phyloP scores from a whole-genome alignment of 2,113 vertebrate species.

The Eleginops maclovinus region DNA sequence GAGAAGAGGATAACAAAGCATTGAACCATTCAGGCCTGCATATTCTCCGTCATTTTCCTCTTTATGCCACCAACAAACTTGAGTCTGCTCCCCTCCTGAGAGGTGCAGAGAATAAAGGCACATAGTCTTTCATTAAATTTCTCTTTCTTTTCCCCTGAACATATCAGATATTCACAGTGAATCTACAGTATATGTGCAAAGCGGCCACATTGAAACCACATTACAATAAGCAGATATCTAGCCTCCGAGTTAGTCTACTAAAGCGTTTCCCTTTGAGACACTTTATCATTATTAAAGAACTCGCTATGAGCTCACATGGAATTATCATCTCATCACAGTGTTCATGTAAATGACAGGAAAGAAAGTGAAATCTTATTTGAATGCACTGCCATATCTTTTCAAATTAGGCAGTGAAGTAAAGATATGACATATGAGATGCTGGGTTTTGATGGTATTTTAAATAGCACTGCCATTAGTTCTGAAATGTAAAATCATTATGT shows the following conservation, averaged over 20 bases:
- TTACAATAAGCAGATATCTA: slow-evolving; percentile 4
- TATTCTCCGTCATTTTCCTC: background rate
- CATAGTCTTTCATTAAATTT: slow-evolving; percentile 6
- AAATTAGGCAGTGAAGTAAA: background rate
- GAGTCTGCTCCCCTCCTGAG: background rate
- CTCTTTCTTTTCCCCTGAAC: slow-evolving; percentile 1
- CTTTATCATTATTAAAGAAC: background rate
- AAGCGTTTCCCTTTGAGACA: background rate
- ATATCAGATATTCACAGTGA: slow-evolving; percentile 7
- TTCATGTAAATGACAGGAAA: slow-evolving; percentile 16
- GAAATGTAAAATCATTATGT: background rate
- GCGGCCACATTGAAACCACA: slow-evolving; percentile 16
- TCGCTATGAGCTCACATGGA: background rate
- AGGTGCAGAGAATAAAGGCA: slow-evolving; percentile 10
- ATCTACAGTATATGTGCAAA: background rate
- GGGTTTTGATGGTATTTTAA: slow-evolving; percentile 1
- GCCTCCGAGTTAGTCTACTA: background rate
- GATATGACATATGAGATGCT: background rate
- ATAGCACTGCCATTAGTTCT: background rate
- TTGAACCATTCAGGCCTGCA: background rate
- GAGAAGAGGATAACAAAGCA: background rate
- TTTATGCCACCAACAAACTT: background rate
- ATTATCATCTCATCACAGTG: background rate
- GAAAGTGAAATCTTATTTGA: slow-evolving; percentile 1
- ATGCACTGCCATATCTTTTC: background rate